Evolutionary conservation across 2,888 invertebrate genomes (phyloP).

Genomic region (Aelia acuminata): DNA sequence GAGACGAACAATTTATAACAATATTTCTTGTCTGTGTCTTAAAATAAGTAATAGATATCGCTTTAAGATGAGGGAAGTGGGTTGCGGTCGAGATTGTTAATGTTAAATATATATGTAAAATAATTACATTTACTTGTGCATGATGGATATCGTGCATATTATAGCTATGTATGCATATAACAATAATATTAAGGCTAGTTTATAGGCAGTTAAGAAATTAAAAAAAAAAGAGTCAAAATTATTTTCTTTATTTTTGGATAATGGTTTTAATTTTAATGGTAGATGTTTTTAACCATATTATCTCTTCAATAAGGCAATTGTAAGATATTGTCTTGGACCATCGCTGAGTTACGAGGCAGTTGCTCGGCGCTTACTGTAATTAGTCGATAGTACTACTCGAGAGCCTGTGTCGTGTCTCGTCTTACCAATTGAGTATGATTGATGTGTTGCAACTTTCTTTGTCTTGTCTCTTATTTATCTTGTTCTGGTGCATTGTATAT

Average conservation of each 20-base stretch:
- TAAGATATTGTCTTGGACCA: slow-evolving; percentile 32
- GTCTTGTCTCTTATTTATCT: slow-evolving; percentile 26
- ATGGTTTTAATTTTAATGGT: slow-evolving; percentile 23
- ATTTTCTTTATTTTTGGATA: slow-evolving; percentile 48
- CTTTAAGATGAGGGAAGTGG: slow-evolving; percentile 5
- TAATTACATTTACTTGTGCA: background rate
- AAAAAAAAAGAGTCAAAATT: slow-evolving; percentile 33
- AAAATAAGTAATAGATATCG: background rate
- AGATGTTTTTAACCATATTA: slow-evolving; percentile 31
- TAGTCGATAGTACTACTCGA: background rate
- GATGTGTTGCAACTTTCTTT: slow-evolving; percentile 26
- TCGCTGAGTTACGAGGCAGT: background rate
- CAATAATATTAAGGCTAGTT: slow-evolving; percentile 40
- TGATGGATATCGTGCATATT: slow-evolving; percentile 27
- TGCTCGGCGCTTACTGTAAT: background rate
- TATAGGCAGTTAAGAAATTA: slow-evolving; percentile 35
- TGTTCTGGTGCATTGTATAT: background rate
- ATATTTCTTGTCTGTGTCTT: slow-evolving; percentile 1
- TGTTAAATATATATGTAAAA: slow-evolving; percentile 37
- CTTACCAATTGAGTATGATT: background rate
- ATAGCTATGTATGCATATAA: slow-evolving; percentile 19
- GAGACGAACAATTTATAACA: background rate
- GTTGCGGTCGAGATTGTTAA: slow-evolving; percentile 39
- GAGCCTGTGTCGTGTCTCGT: background rate
- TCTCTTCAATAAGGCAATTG: slow-evolving; percentile 8